Evolutionary conservation across 2,888 invertebrate genomes (phyloP), one percentile per base, ranked within the genome.

Genomic region (Axea sp.): DNA sequence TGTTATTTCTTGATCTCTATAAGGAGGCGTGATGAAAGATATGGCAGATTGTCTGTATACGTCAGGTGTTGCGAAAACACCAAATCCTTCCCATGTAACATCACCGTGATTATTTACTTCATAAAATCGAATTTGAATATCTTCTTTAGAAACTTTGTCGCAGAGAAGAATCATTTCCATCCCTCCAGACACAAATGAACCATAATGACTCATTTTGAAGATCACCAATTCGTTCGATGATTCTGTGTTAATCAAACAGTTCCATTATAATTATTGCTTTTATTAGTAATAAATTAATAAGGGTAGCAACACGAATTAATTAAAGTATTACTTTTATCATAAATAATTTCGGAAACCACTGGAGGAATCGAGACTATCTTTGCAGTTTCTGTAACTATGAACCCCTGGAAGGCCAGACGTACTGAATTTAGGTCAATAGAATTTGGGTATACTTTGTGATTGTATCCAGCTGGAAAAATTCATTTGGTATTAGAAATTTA

Each of bases 351-450:
- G 0, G 97, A 97, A 17, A 96, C 95, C 14, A 96, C 93, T 0
- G 98, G 95, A n/a, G 90, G 86, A 12, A 47, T 9, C 19, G 95
- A 89, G 0, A 93, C 92, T 26, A 91, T 88, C 4, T 92, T 93
- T 5, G 41, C 41, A 81, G 93, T 94, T 28, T 92, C 92, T 31
- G 90, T 90, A 26, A 90, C 89, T 72, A 97, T 90, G 84, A 97
- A 97, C 76, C 96, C 97, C 93, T 98, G 98, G 90, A 98, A 98
- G 89, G 97, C 98, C 65, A 98, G 91, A 73, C 98, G 90, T 15
- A 98, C 96, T 12, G 95, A 93, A 89, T 97, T 98, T 84, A 98
- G 90, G 90, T 98, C 97, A 82, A 98, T 97, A 83, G 92, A 93
- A 49, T 95, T 94, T 15, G 95, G 94, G 85, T 95, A 94, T 82